Conservation (phyloP, 1,140 invertebrate genomes). For the Mesaphorura yosii region DNA sequence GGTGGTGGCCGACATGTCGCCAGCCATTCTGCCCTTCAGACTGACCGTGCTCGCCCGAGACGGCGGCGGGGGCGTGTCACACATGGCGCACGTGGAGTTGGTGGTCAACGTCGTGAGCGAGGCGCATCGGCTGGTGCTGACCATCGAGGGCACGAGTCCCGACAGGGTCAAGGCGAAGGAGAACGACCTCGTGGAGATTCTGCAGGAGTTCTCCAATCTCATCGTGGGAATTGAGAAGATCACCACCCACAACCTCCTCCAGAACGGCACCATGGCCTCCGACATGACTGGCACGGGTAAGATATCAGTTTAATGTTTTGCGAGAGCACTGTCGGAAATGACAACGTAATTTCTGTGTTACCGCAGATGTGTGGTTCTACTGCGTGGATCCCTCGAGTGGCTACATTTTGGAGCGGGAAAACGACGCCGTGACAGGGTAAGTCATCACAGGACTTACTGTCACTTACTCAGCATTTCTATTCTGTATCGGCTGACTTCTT, state of each 20-base stretch:
- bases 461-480: not conserved
- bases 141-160: constrained; percentile 58
- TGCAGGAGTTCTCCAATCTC: constrained; percentile 60
- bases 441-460: constrained; percentile 25
- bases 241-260: constrained; percentile 49
- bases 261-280: constrained; percentile 59
- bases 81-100: constrained; percentile 48
- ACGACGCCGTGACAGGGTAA: constrained; percentile 55
- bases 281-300: too few relatives aligned
- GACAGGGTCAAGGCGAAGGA: constrained; percentile 55
- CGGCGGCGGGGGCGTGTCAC: constrained; percentile 38
- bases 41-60: constrained; percentile 60
- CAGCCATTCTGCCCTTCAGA: constrained; percentile 54
- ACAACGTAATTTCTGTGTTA: too few relatives aligned
- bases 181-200: constrained; percentile 49
- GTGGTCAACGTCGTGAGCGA: constrained; percentile 57
- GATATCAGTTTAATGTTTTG: too few relatives aligned
- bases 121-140: constrained; percentile 60
- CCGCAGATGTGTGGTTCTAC: constrained; percentile 78
- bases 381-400: constrained; percentile 66
- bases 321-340: too few relatives aligned
- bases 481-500: not conserved
- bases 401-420: constrained; percentile 57
- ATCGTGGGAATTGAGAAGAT: constrained; percentile 67
- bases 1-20: constrained; percentile 53